Conservation (phyloP, 2,113 vertebrate genomes). For the Psilopogon haemacephalus region DNA sequence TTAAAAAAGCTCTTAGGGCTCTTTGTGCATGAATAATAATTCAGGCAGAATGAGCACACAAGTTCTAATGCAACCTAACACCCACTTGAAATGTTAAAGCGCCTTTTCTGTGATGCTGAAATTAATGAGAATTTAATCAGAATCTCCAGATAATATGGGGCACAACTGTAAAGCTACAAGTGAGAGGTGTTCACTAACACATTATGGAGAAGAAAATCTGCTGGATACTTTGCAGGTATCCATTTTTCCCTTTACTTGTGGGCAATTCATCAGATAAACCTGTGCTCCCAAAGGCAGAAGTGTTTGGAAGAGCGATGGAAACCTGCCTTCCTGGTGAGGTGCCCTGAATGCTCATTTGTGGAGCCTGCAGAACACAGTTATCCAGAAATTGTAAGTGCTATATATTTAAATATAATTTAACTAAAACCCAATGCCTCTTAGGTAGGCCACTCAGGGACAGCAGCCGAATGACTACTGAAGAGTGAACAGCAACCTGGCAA, state of each 20-base stretch:
- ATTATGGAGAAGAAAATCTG: not conserved
- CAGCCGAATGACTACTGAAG: not conserved
- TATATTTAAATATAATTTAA: not conserved
- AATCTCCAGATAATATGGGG: not conserved
- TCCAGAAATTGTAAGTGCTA: not conserved
- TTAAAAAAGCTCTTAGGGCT: not conserved
- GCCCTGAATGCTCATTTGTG: not conserved
- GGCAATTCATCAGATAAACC: not conserved
- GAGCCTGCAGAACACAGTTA: not conserved
- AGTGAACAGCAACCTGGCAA: not conserved
- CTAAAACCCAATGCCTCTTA: not conserved
- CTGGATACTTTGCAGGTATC: not conserved
- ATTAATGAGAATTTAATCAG: conserved; percentile 16
- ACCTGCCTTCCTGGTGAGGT: not conserved
- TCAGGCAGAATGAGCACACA: not conserved
- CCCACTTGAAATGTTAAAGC: not conserved
- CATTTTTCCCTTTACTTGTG: not conserved
- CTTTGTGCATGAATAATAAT: not conserved
- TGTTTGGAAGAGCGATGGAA: not conserved
- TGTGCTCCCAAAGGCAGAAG: not conserved
- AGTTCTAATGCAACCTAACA: not conserved
- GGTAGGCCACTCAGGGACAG: not conserved
- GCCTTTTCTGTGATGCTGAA: not conserved
- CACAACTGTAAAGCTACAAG: not conserved
- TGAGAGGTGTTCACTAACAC: not conserved